Base-by-base conservation (phyloP, 2,797 vertebrate genomes). In the Macropodus opercularis region DNA sequence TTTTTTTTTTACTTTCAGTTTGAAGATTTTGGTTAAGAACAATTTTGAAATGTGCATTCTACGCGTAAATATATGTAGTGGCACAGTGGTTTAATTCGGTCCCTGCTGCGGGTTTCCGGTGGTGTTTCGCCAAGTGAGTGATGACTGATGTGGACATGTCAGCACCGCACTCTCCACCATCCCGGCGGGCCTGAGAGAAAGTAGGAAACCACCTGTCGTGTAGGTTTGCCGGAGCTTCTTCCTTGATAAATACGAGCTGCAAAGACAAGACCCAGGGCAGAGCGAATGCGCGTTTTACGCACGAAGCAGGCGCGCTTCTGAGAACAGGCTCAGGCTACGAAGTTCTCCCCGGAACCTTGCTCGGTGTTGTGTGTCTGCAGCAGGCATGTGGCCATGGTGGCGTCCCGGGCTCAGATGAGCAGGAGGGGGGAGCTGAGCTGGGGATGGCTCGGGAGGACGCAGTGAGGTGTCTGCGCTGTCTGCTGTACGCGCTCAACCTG, bases 401-500 rank as follows among this genome's bases (percentile, higher is more conserved):
- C 79, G 72, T 47, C 79, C 69, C 62, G 81, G 85, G 74, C 76
- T 79, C 90, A 89, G 83, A 93, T 91, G 88, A 95, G 93, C 93
- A 83, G 89, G 77, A 83, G 75, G 76, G 76, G 64, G 84, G 77
- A 82, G 80, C 84, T 70, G 71, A 68, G 75, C 77, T 69, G 78
- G 44, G 91, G 86, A 98, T 98, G 97, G 95, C 96, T 89, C 95
- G 95, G 79, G 92, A 96, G 90, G 96, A 98, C 89, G 97, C 97
- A 22, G 95, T 98, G 86, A 94, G 93, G 90, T 98, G 97, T 79
- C 87, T 98, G 83, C 94, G 97, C 67, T 95, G 95, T 63, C 89
- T 98, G 77, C 95, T 98, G 52, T 96, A 95, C 77, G 95, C 95
- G 47, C 94, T 98, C 87, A 98, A 98, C 87, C 90, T 98, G 80